Evolutionary conservation across 2,888 invertebrate genomes (phyloP), one percentile per base, ranked within the genome.

Genomic region (Trissonchulus latispiculum): DNA sequence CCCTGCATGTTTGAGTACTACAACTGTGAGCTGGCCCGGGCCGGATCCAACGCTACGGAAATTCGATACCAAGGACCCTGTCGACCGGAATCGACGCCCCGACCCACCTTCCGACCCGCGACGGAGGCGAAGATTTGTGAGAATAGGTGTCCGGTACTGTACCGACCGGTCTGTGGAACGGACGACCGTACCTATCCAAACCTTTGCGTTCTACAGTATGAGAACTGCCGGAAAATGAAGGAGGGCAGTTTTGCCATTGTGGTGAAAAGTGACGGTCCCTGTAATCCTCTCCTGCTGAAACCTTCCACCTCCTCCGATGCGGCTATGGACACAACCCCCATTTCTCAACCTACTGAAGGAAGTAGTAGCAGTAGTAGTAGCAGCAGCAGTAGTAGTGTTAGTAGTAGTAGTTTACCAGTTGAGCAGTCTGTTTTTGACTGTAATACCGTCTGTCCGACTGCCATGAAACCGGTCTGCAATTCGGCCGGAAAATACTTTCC

Each of bases 1-100:
- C 69, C 35, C 2, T 68, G 69, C 69, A 68, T 33, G 69, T 68
- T 68, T 36, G 69, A 68, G 8, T 68, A 68, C 36, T 36, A 68
- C 36, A 68, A 68, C 36, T 68, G 69, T 35, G 66, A 48, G 23
- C 48, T 48, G 48, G 48, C 23, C 48, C 8, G 23, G 48, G 48
- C 8, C 8, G 48, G 48, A 23, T 23, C 8, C 8, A 23, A 48
- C 8, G 48, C 48, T 23, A 48, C 48, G 48, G 23, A 8, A 15
- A 8, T 48, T 15, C 48, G 8, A 23, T 23, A 48, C 23, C 8
- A 48, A 48, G 48, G 48, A 8, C 48, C 48, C 8, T 48, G 48
- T 23, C 8, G 23, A 8, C 48, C 48, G 8, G 8, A 8, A 15
- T 15, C 23, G 8, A 48, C 8, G 8, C 48, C 48, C 48, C 8